Conservation (phyloP, 1,140 invertebrate species). For the Ceratitis capitata region DNA sequence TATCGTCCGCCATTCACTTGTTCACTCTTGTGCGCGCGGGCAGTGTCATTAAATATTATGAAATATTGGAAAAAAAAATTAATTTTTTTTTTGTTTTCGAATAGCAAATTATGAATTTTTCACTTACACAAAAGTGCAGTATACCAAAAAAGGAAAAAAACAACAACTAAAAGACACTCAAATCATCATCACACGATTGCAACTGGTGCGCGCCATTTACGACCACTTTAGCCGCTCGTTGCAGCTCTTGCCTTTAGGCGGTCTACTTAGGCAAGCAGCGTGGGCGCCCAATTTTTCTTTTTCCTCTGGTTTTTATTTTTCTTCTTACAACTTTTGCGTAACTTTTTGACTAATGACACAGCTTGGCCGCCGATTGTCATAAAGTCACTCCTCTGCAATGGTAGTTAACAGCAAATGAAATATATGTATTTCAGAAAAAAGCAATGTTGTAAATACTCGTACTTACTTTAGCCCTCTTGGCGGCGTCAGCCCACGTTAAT, state of each 20-base stretch:
- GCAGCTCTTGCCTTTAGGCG: background rate
- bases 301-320: background rate
- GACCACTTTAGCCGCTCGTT: background rate
- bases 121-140: background rate
- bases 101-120: conserved; percentile 6
- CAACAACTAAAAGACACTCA: background rate
- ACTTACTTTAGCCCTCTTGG: no score
- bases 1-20: conserved; percentile 7
- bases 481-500: background rate
- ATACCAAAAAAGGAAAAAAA: background rate
- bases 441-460: conserved; percentile 14
- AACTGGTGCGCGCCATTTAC: conserved; percentile 2
- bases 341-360: conserved; percentile 41
- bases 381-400: conserved; percentile 56
- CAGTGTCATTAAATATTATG: conserved; percentile 24
- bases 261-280: background rate
- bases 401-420: conserved; percentile 60
- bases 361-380: conserved; percentile 47
- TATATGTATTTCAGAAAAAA: no score
- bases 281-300: conserved; percentile 16
- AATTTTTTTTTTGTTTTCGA: background rate
- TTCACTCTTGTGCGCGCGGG: background rate
- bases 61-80: background rate
- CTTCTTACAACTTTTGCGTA: background rate
- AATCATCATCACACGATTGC: background rate